Base-by-base conservation (phyloP, 2,113 vertebrate genomes). In the Crotalus helleri region DNA sequence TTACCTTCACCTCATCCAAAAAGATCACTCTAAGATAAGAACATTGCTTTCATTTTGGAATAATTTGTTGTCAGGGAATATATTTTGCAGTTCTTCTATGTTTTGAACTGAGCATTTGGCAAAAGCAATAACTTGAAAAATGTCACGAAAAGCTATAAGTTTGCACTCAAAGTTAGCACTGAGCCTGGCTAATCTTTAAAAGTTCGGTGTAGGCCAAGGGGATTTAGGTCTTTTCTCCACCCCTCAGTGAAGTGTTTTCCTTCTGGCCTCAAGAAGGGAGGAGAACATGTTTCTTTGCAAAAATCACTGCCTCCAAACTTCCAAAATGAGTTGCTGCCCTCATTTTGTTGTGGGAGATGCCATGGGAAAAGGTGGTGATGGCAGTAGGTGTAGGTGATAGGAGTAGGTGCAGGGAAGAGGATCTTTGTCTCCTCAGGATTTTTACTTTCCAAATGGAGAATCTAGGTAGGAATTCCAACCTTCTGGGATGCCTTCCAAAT, bases 191-290 rank as follows among this genome's bases (percentile, higher is more conserved):
- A 53, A 55, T 46, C 6, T 93, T 81, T 94, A 97, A 93, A 44
- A 46, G 93, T 93, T 81, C 94, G 92, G 93, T 94, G 94, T 17
- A 87, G 94, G 49, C 33, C 33, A 81, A 81, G 33, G 74, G 39
- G 74, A 81, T 81, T 81, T 44, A 44, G 17, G 19, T 81, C 74
- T 44, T 44, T 23, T 21, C 17, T 15, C 17, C 3, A 21, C 3
- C 33, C 3, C 3, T 44, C 7, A 86, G 94, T 51, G 94, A 96
- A 92, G 74, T 92, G 92, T 92, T 95, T 89, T 96, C 94, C 93
- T 95, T 96, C 93, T 33, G 29, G n/a, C 19, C 6, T 9, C 21
- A 23, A 23, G 12, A 81, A 29, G 2, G 3, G 89, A 61, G 33
- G 13, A 49, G 46, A 23, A 90, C 12, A 29, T 17, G 26, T 24